Evolutionary conservation across 2,888 invertebrate species (phyloP), one percentile per base, ranked within the genome.

Genomic region (Hyposoter dolosus): DNA sequence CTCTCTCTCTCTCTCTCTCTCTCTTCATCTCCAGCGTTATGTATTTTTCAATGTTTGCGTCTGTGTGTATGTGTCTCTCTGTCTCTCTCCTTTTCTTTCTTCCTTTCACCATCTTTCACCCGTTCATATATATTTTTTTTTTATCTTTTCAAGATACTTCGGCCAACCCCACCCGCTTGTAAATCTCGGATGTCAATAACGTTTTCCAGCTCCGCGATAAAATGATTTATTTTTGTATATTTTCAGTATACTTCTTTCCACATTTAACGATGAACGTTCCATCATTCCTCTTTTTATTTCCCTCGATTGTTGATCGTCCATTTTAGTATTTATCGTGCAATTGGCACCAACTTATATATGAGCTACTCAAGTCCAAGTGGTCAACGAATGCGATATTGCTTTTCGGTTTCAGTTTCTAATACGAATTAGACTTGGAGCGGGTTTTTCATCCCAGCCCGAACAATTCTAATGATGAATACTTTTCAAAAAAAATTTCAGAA

Each of bases 101-200:
- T 47, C 63, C 28, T 71, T 12, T 35, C 65, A 17, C 68, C 50
- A 19, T 23, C 43, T 50, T 15, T 63, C 45, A 45, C 45, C n/a
- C 75, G 17, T 75, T 60, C 28, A 53, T 47, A 19, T 65, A n/a
- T 32, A 3, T 53, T 79, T 78, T 79, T 77, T 45, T 50, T 75
- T 19, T 40, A 23, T 65, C 43, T 15, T 65, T 43, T 10, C 47
- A 47, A 50, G 63, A 50, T 63, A 19, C 74, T 40, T 32, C 47
- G 69, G 60, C n/a, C 19, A 35, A 40, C 76, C 50, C 80, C 80
- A 56, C 72, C 47, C 68, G 56, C 65, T 47, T 71, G 75, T 71
- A 80, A 85, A 82, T 82, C 82, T 76, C 71, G 32, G 50, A 53
- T 82, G 79, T 82, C 85, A 60, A 76, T 47, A 68, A 28, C 40